A percentile compares a stretch with the other conserved stretches of the same genome.
Conservation (phyloP, 2,797 vertebrate species). For the Leptodactylus fallax region DNA sequence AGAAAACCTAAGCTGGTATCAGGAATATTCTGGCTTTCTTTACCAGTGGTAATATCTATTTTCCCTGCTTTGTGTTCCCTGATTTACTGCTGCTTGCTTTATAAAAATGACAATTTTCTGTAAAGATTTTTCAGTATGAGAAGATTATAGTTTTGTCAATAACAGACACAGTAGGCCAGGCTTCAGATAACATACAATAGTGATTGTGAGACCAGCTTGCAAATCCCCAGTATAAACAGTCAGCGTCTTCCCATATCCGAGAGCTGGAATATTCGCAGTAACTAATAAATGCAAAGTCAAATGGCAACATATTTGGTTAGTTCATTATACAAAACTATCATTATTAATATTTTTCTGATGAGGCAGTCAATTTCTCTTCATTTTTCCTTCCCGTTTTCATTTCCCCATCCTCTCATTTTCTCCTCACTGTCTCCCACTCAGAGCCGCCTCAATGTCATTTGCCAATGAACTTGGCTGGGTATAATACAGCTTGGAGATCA, state of each 20-base stretch:
- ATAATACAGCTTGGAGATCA: conserved; percentile 55
- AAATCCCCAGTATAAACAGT: conserved; percentile 31
- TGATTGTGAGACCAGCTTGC: conserved; percentile 52
- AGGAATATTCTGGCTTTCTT: conserved; percentile 35
- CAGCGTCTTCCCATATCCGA: neutral
- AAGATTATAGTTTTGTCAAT: conserved; percentile 70
- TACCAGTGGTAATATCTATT: conserved; percentile 47
- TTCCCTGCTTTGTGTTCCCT: conserved; percentile 55
- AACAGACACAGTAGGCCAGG: conserved; percentile 50
- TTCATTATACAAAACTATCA: neutral
- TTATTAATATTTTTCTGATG: conserved; percentile 6
- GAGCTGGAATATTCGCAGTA: neutral
- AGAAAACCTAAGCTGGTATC: conserved; percentile 5
- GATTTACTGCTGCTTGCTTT: conserved; percentile 65
- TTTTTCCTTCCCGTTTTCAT: conserved; percentile 21
- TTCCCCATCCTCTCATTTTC: conserved; percentile 39
- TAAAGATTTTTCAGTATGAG: conserved; percentile 64
- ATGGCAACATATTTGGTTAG: conserved; percentile 2
- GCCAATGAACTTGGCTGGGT: conserved; percentile 48
- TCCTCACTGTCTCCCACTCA: conserved; percentile 28
- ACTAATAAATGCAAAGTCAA: neutral
- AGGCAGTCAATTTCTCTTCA: conserved; percentile 7
- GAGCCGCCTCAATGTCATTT: conserved; percentile 58
- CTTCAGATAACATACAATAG: conserved; percentile 64
- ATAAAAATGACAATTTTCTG: conserved; percentile 65